Percentiles rank a stretch among this genome's conserved stretches.
Evolutionary conservation across 1,140 invertebrate species (phyloP).

Genomic region (Habropoda laboriosa): DNA sequence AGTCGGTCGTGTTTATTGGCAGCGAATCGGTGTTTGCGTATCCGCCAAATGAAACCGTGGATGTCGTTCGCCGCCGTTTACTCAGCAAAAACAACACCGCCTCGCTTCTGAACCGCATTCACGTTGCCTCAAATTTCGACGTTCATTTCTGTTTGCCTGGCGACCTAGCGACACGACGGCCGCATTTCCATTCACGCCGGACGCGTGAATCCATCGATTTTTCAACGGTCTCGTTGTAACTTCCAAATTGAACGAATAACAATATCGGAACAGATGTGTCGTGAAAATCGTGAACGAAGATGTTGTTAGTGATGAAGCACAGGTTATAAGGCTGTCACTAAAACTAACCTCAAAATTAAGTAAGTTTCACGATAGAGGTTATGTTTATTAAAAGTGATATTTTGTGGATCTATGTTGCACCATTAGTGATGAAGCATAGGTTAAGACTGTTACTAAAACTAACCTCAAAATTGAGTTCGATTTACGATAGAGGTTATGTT

Average conservation of each 20-base stretch:
- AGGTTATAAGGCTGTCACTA: no score
- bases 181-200: not conserved
- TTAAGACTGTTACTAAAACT: no score
- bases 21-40: constrained; percentile 63
- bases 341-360: no score
- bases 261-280: no score
- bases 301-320: no score
- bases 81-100: constrained; percentile 58
- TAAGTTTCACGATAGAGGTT: no score
- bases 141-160: constrained; percentile 7
- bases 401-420: no score
- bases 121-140: constrained; percentile 50
- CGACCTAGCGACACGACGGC: not conserved
- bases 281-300: no score
- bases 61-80: constrained; percentile 42
- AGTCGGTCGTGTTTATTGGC: constrained; percentile 60
- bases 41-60: constrained; percentile 64
- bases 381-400: no score
- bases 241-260: not conserved
- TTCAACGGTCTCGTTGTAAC: not conserved
- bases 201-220: not conserved
- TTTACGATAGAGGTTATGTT: no score
- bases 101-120: constrained; percentile 32
- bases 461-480: no score
- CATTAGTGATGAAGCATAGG: no score